Conservation (phyloP, 2,113 vertebrate species). For the Nematolebias whitei region DNA sequence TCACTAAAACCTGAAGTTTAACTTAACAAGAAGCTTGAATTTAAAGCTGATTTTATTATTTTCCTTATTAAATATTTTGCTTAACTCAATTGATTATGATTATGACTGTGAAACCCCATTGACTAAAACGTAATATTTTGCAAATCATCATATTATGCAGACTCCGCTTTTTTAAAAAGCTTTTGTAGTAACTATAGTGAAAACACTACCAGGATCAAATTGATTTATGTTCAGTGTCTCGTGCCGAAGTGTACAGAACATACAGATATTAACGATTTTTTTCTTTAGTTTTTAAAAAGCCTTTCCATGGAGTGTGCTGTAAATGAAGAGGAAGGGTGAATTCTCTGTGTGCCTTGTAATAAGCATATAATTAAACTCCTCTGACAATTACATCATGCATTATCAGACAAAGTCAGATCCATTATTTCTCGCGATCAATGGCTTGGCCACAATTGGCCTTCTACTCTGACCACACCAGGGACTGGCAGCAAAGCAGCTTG, state of each 20-base stretch:
- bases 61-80: too few species aligned
- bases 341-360: conserved; percentile 81
- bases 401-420: conserved; percentile 86
- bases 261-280: conserved; percentile 21
- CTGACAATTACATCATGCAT: conserved; percentile 93
- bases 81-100: too few species aligned
- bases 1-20: too few species aligned
- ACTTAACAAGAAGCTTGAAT: too few species aligned
- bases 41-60: not conserved
- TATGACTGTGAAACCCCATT: too few species aligned
- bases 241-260: not conserved
- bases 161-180: too few species aligned
- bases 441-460: conserved; percentile 85
- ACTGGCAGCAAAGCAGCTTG: conserved; percentile 80
- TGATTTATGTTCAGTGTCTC: not conserved
- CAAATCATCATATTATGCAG: not conserved
- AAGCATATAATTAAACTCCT: conserved; percentile 89
- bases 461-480: conserved; percentile 78
- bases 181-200: too few species aligned
- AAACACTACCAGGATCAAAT: too few species aligned
- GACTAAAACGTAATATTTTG: not conserved
- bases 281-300: conserved; percentile 20
- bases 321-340: conserved; percentile 69
- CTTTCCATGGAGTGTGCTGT: conserved; percentile 45
- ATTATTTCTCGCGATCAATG: conserved; percentile 87